Evolutionary conservation across 64 coral and sea anemone species (phyloP), one percentile per base, ranked within the genome.

Genomic region (Stylophora pistillata): DNA sequence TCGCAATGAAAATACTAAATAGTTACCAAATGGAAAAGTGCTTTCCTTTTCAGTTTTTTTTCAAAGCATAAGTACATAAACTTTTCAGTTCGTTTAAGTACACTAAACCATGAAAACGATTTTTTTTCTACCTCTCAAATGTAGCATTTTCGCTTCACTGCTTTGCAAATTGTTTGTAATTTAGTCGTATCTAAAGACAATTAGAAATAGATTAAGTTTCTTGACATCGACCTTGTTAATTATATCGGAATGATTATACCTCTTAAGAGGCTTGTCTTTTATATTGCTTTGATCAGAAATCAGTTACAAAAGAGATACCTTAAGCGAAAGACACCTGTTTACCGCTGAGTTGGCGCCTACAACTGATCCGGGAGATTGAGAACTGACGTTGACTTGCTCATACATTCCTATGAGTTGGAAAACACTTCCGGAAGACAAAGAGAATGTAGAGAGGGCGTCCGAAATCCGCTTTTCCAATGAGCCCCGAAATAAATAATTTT

Each of bases 271-370:
- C 73, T 47, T 47, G 37, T 47, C 21, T 68, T 21, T 25, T 15
- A 79, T 79, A 79, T 79, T 79, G 77, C 53, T 79, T 79, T 79
- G 7, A 2, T 16, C 26, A 15, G 55, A 13, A 79, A 58, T 59
- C 31, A 79, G 77, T 79, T 79, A 79, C 77, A 79, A 59, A 30
- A 29, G 26, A 31, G 27, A 26, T 31, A 32, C 31, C 28, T 77
- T n/a, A 77, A 55, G 9, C 27, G 15, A 77, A 11, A 55, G 47
- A 77, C 13, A 9, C 16, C 27, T 79, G 23, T 56, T 56, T 4
- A 13, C 47, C 75, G 75, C 77, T 55, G 59, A 4, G 15, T 13
- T 37, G 73, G 34, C 73, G 73, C 73, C 76, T 25, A 13, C 16
- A 27, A 26, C 21, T 25, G 23, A 11, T 25, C 4, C 56, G 31